phyloP scores from a whole-genome alignment of 2,888 invertebrate species.

The Callosobruchus maculatus region DNA sequence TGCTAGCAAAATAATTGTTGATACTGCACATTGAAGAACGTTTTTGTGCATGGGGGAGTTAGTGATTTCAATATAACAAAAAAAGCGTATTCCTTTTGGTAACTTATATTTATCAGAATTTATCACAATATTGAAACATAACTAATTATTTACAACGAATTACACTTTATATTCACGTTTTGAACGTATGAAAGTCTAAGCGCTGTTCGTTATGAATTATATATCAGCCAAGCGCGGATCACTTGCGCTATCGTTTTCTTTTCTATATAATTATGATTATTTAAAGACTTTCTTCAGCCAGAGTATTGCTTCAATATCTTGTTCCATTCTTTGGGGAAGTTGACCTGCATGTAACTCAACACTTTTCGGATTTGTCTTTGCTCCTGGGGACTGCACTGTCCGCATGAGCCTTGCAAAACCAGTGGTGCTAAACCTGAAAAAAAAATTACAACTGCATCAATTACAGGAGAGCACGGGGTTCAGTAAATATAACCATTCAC shows the following conservation, averaged over 20 bases:
- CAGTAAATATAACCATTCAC: too few species aligned
- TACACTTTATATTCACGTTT: neutral
- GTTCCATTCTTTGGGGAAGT: conserved; percentile 74
- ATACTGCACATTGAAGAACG: too few species aligned
- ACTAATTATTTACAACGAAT: neutral
- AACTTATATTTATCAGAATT: neutral
- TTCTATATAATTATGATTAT: too few species aligned
- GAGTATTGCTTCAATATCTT: conserved; percentile 69
- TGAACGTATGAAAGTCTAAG: neutral
- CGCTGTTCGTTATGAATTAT: too few species aligned
- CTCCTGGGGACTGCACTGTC: conserved; percentile 67
- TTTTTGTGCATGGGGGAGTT: too few species aligned
- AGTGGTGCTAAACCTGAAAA: conserved; percentile 69
- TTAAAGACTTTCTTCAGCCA: conserved; percentile 9
- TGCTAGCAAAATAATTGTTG: too few species aligned
- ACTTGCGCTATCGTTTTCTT: too few species aligned
- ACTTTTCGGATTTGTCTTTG: conserved; percentile 72
- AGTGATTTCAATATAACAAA: too few species aligned
- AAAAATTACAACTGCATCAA: conserved; percentile 1
- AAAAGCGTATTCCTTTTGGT: neutral
- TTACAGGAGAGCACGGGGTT: too few species aligned
- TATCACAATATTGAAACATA: neutral
- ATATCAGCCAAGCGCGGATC: too few species aligned
- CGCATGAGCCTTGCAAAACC: conserved; percentile 70
- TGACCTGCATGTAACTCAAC: conserved; percentile 68